Base-by-base conservation (phyloP, 2,113 vertebrate genomes). In the Anhinga anhinga region DNA sequence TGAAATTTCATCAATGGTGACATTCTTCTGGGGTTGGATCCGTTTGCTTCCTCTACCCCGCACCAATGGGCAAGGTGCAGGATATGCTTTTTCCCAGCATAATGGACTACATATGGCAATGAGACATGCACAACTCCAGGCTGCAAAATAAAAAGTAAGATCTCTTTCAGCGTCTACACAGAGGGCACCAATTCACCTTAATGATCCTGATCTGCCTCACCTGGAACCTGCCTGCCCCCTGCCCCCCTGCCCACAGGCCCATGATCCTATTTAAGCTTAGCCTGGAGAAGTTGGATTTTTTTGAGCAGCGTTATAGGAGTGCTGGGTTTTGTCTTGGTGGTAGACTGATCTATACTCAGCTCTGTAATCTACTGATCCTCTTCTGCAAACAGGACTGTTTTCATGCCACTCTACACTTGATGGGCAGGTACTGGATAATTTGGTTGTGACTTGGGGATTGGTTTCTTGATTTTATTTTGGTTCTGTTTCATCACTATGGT, bases 211-310 rank as follows among this genome's bases (percentile, higher is more conserved):
- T 45, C 55, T 30, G 52, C 42, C 53, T 69, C 23, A 88, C 17
- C 45, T 79, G 52, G 20, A n/a, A 47, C 21, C 12, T 58, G 14
- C 59, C 44, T 45, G n/a, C 32, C 52, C 32, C 27, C 27, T 26
- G 23, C 6, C 15, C 10, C 29, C 36, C 19, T n/a, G 0, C 62
- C 40, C 23, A 9, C 8, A 11, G 18, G 27, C 50, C 55, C 10
- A 16, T 5, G 18, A 42, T 26, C 15, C 40, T 66, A 59, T 49
- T 85, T 73, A 79, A 80, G 73, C 53, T 61, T 34, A 36, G 29
- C n/a, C 30, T 61, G 16, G 15, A 40, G 5, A 0, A 4, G 0
- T 0, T 11, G 0, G 0, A 13, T 0, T 7, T n/a, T 63, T 56
- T 18, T 30, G 12, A 30, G 7, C 4, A 19, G 1, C 12, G 7